These are phyloP conservation scores for Semnornis frantzii DNA, from an alignment of 2,113 vertebrate species.

Conservation along the genomic window DNA sequence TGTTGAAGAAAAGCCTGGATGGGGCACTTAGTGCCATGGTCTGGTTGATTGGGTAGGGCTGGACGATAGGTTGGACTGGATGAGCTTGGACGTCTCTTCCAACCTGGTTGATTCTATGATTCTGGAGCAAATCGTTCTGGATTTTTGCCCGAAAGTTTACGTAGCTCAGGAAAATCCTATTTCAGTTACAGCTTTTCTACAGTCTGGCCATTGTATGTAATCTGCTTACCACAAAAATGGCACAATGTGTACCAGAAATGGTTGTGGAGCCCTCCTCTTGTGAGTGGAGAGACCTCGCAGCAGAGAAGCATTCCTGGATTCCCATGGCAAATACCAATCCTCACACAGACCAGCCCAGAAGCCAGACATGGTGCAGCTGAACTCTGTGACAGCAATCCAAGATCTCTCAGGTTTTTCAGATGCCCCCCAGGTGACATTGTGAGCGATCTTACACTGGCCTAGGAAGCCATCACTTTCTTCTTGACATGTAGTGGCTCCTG, in stretches of 20 bases:
- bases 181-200: background rate
- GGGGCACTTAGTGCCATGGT: too few relatives aligned
- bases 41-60: too few relatives aligned
- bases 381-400: background rate
- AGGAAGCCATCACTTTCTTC: background rate
- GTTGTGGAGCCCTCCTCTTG: background rate
- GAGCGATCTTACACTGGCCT: background rate
- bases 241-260: background rate
- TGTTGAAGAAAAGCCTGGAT: too few relatives aligned
- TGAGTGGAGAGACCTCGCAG: background rate
- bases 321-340: background rate
- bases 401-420: background rate
- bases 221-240: background rate
- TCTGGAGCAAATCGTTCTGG: background rate
- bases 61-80: too few relatives aligned
- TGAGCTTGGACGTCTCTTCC: too few relatives aligned
- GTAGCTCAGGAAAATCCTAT: conserved; percentile 1
- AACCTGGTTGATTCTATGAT: background rate
- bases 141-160: background rate
- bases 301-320: background rate
- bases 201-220: background rate
- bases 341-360: background rate
- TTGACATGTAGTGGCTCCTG: background rate
- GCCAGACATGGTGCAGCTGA: background rate
- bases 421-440: background rate